Base-by-base conservation (phyloP, 2,888 invertebrate genomes). In the Masnerella sp. region DNA sequence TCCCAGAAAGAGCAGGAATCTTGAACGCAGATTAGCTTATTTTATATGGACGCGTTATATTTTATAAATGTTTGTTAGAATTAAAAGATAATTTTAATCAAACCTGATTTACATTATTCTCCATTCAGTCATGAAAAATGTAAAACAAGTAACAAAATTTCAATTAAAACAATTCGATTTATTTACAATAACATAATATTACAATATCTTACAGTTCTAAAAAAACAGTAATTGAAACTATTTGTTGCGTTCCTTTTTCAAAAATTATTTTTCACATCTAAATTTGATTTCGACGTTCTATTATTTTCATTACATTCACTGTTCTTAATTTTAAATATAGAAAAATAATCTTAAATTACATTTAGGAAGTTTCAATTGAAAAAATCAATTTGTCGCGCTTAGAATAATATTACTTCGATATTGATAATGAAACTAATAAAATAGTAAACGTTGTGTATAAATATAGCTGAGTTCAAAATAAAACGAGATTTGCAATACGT, bases 1-100 rank as follows among this genome's bases (percentile, higher is more conserved):
- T 88, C 88, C 42, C 90, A 91, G 82, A 88, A 88, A 58, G 89
- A 89, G 43, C 80, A 81, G 61, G 84, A 85, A 45, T 81, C 84
- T 52, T 85, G 81, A 79, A 75, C 58, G 34, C 61, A 74, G 42
- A 75, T 68, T 73, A 51, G 38, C 1, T 40, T 54, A 76, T 68
- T 51, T 76, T 77, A 54, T 75, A 77, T 58, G 25, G 3, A 58
- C 14, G 45, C 17, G 3, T 45, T 47, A 61, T 61, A 54, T 61
- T 59, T 61, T 61, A 52, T 64, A 43, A 54, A 65, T 18, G 47
- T 56, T 64, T 52, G 30, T 56, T 67, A 56, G 17, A 56, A 68
- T 51, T 18, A 49, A 28, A 49, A 70, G 5, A 43, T 51, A 43
- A 43, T 51, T 58, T 58, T n/a, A n/a, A n/a, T n/a, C n/a, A n/a